These are phyloP conservation scores for Semibalanus balanoides DNA, from an alignment of 1,140 invertebrate genomes.

Conservation along the genomic window DNA sequence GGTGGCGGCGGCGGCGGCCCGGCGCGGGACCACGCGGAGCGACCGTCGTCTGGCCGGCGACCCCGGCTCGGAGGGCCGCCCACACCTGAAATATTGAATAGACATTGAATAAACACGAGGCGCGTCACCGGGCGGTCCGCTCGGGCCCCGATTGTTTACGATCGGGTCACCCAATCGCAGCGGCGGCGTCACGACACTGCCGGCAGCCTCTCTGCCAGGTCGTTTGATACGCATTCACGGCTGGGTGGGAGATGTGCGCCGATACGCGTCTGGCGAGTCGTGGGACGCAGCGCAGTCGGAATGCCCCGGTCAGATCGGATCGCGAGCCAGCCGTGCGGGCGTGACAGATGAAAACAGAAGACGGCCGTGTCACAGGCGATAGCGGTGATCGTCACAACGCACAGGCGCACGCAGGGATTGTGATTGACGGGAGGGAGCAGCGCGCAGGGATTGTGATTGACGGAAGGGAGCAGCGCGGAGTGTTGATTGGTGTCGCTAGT, in stretches of 20 bases:
- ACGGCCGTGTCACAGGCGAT: background rate
- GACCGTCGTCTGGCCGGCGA: background rate
- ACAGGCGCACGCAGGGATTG: too few relatives aligned
- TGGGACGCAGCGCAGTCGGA: background rate
- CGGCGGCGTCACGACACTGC: too few relatives aligned
- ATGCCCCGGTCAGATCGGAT: background rate
- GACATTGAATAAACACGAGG: background rate
- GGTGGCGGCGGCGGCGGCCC: background rate
- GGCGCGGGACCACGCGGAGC: background rate
- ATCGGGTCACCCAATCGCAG: background rate
- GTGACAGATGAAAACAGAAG: background rate
- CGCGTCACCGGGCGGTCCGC: background rate
- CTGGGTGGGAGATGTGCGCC: background rate
- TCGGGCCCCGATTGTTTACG: background rate
- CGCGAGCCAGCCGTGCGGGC: too few relatives aligned
- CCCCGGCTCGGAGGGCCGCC: too few relatives aligned
- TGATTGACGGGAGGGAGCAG: too few relatives aligned
- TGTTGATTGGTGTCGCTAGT: too few relatives aligned
- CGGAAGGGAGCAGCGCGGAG: too few relatives aligned
- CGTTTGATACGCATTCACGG: background rate
- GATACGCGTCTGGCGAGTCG: background rate
- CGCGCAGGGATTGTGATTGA: too few relatives aligned
- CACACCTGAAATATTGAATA: slow-evolving; percentile 2
- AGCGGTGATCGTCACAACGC: too few relatives aligned
- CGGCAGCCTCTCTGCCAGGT: too few relatives aligned